These are phyloP conservation scores for Eugnorisma glareosa DNA, from an alignment of 2,888 invertebrate species.

Conservation along the genomic window DNA sequence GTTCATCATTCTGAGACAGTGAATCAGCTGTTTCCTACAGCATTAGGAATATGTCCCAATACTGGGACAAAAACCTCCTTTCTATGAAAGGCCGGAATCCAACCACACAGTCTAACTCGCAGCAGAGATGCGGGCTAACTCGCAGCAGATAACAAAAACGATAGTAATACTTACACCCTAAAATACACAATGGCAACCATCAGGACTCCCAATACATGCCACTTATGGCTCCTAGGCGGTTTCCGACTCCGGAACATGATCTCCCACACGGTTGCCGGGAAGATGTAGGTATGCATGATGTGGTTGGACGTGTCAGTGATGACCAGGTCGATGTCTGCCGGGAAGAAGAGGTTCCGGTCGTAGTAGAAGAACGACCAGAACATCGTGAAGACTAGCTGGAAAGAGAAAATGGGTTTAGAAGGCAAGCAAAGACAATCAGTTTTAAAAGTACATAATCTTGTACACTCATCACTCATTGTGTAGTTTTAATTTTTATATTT, in stretches of 20 bases:
- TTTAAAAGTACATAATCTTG: too few species aligned
- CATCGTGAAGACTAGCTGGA: constrained; percentile 53
- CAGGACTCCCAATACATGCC: constrained; percentile 4
- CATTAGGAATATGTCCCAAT: too few species aligned
- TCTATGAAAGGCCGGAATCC: too few species aligned
- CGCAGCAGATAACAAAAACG: too few species aligned
- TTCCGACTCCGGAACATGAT: constrained; percentile 49
- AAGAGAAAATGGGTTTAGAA: constrained; percentile 14
- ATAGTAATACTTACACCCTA: constrained; percentile 54
- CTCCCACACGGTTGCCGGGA: constrained; percentile 56
- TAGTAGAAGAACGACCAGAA: constrained; percentile 66
- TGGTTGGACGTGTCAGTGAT: constrained; percentile 62
- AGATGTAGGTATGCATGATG: constrained; percentile 65
- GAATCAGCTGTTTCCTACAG: too few species aligned
- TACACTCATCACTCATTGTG: too few species aligned
- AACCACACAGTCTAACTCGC: too few species aligned
- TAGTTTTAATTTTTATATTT: too few species aligned
- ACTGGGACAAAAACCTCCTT: too few species aligned
- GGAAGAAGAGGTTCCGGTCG: constrained; percentile 64
- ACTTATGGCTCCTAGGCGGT: constrained; percentile 22
- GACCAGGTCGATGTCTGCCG: constrained; percentile 60
- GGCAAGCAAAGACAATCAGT: neutral
- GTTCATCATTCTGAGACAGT: too few species aligned
- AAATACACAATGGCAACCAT: constrained; percentile 41
- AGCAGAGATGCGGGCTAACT: too few species aligned